Evolutionary conservation across 1,140 invertebrate genomes (phyloP), one percentile per base, ranked within the genome.

Genomic region (Plutomurus gul): DNA sequence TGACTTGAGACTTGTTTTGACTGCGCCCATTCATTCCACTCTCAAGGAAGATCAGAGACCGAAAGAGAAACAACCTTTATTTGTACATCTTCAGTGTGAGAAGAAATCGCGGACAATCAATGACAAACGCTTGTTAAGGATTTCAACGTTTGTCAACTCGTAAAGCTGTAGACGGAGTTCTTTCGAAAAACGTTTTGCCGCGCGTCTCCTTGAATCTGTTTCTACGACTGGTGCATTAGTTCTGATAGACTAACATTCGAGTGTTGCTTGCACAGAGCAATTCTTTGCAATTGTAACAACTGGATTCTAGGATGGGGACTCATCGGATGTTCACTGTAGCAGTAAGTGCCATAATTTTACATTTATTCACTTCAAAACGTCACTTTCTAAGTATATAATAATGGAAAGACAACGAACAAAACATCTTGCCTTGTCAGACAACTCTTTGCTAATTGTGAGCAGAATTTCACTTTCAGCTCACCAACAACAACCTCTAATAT

Each of bases 401-500:
- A 33, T 65, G 36, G 56, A 33, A 65, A 65, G 16, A n/a, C n/a
- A 65, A 65, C 3, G 56, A 65, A 30, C 56, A 65, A 65, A 65
- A 65, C 27, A 65, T 33, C 56, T 13, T n/a, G 27, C 36, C 56
- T 65, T 30, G 25, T 33, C 56, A 65, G 30, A 10, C 16, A 65
- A n/a, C 51, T 3, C 56, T 13, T 43, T 43, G 39, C n/a, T 43
- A 43, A n/a, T 33, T 11, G 4, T 60, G 36, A 65, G 25, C 18
- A 7, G 36, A 30, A 65, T 65, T 65, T 65, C 56, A 65, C 56
- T 65, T 65, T 65, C 56, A 65, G 56, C 27, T 65, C 27, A 65
- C n/a, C 4, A 36, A 36, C 27, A 65, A 25, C 30, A 30, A 33
- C 11, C 6, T 51, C 25, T 51, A 51, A 51, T 51, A 20, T 51